These are phyloP conservation scores for Anhinga rufa DNA, from an alignment of 2,113 vertebrate species.

Conservation along the genomic window DNA sequence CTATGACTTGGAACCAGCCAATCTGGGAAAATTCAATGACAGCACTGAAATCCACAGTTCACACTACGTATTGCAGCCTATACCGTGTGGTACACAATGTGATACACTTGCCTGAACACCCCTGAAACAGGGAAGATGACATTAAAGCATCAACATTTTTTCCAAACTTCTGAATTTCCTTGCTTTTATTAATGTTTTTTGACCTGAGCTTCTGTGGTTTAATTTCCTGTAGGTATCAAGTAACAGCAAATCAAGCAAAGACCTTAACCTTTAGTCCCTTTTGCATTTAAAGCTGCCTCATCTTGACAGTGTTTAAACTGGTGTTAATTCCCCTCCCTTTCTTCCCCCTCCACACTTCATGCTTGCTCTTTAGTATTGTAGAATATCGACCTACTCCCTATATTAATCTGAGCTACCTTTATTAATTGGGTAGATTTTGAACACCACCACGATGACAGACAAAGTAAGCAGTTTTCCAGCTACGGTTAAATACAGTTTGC, in stretches of 20 bases:
- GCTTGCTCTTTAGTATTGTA: not conserved
- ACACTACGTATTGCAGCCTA: not conserved
- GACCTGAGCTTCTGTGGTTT: conserved; percentile 54
- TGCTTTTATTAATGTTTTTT: conserved; percentile 58
- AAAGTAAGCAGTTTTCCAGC: not conserved
- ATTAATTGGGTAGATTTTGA: not conserved
- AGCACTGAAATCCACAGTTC: not conserved
- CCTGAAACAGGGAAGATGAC: not conserved
- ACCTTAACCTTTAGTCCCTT: conserved; percentile 54
- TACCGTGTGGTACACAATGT: not conserved
- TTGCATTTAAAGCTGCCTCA: conserved; percentile 46
- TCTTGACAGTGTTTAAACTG: conserved; percentile 54
- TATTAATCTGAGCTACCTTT: not conserved
- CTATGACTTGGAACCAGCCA: not conserved
- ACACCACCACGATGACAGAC: not conserved
- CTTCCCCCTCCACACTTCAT: not conserved
- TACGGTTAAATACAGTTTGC: not conserved
- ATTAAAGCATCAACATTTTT: not conserved
- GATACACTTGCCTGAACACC: not conserved
- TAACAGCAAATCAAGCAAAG: conserved; percentile 66
- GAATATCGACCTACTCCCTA: not conserved
- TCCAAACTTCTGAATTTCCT: conserved; percentile 28
- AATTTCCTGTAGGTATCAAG: conserved; percentile 75
- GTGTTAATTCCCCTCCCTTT: conserved; percentile 10
- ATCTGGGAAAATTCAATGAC: not conserved